Conservation (phyloP, 2,888 invertebrate genomes). For the Netelia fuscicornis region DNA sequence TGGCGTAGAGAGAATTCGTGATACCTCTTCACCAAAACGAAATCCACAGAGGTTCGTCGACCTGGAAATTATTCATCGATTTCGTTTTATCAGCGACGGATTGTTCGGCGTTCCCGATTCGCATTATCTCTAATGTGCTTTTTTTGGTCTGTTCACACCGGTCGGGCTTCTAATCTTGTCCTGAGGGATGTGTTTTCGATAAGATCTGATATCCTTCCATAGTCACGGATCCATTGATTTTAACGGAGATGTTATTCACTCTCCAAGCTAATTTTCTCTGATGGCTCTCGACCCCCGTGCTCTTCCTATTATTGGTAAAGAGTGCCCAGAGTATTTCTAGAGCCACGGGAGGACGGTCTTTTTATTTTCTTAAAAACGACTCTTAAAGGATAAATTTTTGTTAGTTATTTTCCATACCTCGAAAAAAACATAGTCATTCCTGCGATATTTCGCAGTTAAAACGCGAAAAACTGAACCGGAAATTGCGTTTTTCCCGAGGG, state of each 20-base stretch:
- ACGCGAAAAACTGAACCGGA: too few relatives aligned
- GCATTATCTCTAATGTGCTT: not conserved
- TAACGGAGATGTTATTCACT: slow-evolving; percentile 26
- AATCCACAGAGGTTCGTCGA: slow-evolving; percentile 24
- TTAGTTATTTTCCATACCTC: too few relatives aligned
- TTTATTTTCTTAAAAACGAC: too few relatives aligned
- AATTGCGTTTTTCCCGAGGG: too few relatives aligned
- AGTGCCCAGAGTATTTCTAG: too few relatives aligned
- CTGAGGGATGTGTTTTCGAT: slow-evolving; percentile 10
- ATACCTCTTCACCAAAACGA: slow-evolving; percentile 12
- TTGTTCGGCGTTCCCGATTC: not conserved
- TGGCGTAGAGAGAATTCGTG: not conserved
- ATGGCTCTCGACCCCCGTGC: not conserved
- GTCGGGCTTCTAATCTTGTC: slow-evolving; percentile 8
- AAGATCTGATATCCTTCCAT: slow-evolving; percentile 5
- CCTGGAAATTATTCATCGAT: slow-evolving; percentile 49
- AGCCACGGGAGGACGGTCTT: too few relatives aligned
- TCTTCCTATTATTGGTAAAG: too few relatives aligned
- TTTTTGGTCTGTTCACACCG: not conserved
- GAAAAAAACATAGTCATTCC: too few relatives aligned
- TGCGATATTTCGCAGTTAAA: too few relatives aligned
- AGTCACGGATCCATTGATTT: slow-evolving; percentile 27
- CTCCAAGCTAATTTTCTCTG: slow-evolving; percentile 24
- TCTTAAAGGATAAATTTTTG: too few relatives aligned
- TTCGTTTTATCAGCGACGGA: slow-evolving; percentile 1